Evolutionary conservation across 92 coral and sea anemone genomes (phyloP).

Genomic region (Umimayanthus chanpuru): DNA sequence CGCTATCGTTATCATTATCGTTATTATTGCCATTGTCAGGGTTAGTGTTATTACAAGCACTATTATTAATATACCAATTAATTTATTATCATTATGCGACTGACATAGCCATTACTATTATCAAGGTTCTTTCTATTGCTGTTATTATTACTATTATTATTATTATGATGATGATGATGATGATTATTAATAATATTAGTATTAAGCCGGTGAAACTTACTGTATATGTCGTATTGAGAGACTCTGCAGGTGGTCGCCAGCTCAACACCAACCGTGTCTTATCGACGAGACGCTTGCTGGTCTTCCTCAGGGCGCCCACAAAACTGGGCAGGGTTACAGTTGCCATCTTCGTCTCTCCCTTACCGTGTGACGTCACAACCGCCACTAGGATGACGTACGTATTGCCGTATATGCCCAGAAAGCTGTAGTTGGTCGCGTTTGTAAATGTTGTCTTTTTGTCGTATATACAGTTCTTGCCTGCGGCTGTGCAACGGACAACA

Average conservation of each 20-base stretch:
- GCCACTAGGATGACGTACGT: neutral
- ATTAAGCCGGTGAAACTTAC: constrained; percentile 16
- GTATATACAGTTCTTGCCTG: neutral
- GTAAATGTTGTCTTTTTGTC: neutral
- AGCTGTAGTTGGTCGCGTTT: neutral
- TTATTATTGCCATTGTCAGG: no score
- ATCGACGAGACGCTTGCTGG: neutral
- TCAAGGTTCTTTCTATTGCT: no score
- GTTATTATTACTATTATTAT: no score
- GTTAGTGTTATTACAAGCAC: no score
- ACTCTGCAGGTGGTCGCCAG: constrained; percentile 4
- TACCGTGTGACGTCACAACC: constrained; percentile 8
- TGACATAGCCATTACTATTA: no score
- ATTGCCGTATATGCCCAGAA: constrained; percentile 16
- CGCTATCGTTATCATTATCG: no score
- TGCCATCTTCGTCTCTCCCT: neutral
- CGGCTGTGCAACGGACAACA: neutral
- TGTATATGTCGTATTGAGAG: constrained; percentile 1
- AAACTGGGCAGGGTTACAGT: neutral
- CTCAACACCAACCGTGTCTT: neutral
- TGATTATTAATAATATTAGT: no score
- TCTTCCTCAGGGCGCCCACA: constrained; percentile 9
- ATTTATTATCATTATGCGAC: no score
- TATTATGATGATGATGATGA: no score
- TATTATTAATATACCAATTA: no score